Percentiles rank a stretch among this genome's conserved stretches.
These are phyloP conservation scores for Biston stratarius DNA, from an alignment of 2,888 invertebrate genomes.

Conservation along the genomic window DNA sequence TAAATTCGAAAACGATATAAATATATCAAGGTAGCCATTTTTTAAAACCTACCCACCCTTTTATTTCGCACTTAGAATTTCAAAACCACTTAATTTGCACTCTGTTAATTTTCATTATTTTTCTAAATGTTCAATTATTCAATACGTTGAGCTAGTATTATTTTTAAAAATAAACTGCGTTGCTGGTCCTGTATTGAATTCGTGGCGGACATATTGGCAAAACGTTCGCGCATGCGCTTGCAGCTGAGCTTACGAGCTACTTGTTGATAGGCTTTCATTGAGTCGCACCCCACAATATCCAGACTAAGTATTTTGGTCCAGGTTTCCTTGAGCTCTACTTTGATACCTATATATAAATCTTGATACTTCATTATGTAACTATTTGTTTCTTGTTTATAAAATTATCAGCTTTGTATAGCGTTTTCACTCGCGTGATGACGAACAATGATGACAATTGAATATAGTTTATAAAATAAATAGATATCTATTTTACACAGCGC, in stretches of 20 bases:
- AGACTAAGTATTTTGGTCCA: conserved; percentile 40
- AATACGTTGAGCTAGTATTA: background rate
- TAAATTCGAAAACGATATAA: background rate
- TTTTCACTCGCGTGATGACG: too few relatives aligned
- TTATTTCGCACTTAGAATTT: background rate
- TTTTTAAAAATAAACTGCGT: conserved; percentile 32
- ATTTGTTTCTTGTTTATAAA: background rate
- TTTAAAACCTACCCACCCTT: conserved; percentile 2
- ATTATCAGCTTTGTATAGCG: too few relatives aligned
- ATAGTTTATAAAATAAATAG: too few relatives aligned
- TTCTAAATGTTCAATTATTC: background rate
- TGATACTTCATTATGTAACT: background rate
- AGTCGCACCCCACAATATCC: conserved; percentile 74
- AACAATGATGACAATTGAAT: too few relatives aligned
- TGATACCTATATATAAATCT: conserved; percentile 1
- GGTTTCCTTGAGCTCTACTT: conserved; percentile 23
- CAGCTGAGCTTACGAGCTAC: conserved; percentile 63
- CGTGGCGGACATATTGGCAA: conserved; percentile 61
- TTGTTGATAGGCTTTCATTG: conserved; percentile 83
- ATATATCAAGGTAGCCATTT: conserved; percentile 12
- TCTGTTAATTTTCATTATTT: too few relatives aligned
- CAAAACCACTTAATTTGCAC: background rate
- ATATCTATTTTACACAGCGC: too few relatives aligned
- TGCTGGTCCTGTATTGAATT: conserved; percentile 29
- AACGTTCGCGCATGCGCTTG: conserved; percentile 65